Base-by-base conservation (phyloP, 2,888 invertebrate species). In the Limnephilus marmoratus region DNA sequence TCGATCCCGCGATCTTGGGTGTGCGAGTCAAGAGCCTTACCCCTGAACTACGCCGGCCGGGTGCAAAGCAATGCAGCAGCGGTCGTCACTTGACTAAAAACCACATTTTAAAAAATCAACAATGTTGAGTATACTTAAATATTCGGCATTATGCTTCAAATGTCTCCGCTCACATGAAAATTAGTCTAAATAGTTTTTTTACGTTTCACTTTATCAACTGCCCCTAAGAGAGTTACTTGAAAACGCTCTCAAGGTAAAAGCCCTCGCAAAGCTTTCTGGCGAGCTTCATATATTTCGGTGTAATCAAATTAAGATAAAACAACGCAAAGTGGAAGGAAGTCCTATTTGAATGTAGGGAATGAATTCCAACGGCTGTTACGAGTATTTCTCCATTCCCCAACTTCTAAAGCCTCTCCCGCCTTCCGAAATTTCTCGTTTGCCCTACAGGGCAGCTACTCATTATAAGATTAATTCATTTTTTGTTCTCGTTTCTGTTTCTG, bases 271-370 rank as follows among this genome's bases (percentile, higher is more conserved):
- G 85, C 91, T 82, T 89, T 89, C 91, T 82, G 91, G 91, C 85
- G 34, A 41, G 92, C 87, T 92, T 85, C 92, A 91, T 92, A 92
- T 90, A 92, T 92, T 91, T 92, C 89, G 86, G 87, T 90, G 92
- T 92, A 92, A 93, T 93, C 93, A 93, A 93, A 93, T 93, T 93
- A 93, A 93, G 93, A 93, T 93, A 93, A 93, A 91, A 93, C 93
- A 93, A 93, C 90, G 90, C 87, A 87, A 93, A 93, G 92, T 92
- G 89, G 93, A 92, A 88, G 92, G 92, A 90, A 93, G 91, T 83
- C 89, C 93, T 88, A 92, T 93, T 93, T 93, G 92, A 93, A 93
- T 92, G 93, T 93, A 91, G 91, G 92, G 85, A 92, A 85, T 90
- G 92, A 90, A 91, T 93, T 92, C 87, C 85, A 82, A 90, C 91